A percentile compares a stretch with the other conserved stretches of the same genome.
Conservation (phyloP, 2,113 vertebrate species). For the Brienomyrus brachyistius region DNA sequence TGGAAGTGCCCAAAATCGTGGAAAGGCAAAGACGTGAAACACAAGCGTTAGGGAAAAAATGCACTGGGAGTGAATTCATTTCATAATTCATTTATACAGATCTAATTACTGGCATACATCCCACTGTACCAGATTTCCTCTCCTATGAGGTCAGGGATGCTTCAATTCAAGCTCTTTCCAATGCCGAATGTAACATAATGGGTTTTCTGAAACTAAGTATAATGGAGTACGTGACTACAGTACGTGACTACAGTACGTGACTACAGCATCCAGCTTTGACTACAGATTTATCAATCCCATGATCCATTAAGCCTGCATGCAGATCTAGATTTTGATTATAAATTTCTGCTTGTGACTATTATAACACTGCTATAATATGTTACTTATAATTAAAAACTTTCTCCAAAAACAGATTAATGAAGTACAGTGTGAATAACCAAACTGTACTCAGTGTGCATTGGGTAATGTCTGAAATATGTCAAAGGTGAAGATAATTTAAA, state of each 20-base stretch:
- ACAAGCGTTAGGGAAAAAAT: neutral
- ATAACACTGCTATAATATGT: neutral
- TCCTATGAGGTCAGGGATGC: neutral
- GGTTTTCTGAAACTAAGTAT: conserved; percentile 4
- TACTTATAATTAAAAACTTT: no score
- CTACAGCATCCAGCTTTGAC: neutral
- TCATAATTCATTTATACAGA: neutral
- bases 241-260: no score
- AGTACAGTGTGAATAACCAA: neutral
- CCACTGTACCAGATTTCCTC: neutral
- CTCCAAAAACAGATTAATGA: neutral
- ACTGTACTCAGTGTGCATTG: neutral
- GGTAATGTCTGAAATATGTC: neutral
- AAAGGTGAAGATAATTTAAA: neutral
- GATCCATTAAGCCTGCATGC: neutral
- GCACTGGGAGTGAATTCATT: neutral
- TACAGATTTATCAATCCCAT: neutral
- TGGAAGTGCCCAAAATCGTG: neutral
- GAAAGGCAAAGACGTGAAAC: neutral
- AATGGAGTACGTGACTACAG: neutral
- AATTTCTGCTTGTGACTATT: neutral
- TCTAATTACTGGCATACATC: conserved; percentile 1
- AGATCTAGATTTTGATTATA: neutral
- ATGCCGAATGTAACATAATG: neutral
- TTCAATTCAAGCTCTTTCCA: neutral